phyloP scores from a whole-genome alignment of 2,113 vertebrate species.

The Alaudala cheleensis region DNA sequence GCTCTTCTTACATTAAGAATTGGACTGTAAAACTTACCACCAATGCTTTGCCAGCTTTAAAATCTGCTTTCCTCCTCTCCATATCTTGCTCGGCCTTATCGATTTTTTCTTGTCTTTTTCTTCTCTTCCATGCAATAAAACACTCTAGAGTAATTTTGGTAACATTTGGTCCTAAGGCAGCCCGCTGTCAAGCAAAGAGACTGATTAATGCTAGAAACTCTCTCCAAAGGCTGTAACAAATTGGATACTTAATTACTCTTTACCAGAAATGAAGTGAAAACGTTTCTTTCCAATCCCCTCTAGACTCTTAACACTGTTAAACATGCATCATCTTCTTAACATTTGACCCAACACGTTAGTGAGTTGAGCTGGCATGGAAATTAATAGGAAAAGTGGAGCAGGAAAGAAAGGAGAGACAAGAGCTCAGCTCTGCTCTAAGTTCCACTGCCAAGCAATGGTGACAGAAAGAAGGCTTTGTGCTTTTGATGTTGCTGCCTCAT shows the following conservation, averaged over 20 bases:
- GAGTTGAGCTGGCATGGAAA: background rate
- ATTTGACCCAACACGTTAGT: background rate
- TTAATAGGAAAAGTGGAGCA: background rate
- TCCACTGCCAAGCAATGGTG: background rate
- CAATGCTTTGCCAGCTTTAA: constrained; percentile 92
- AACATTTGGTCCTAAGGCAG: constrained; percentile 90
- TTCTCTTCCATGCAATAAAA: constrained; percentile 98
- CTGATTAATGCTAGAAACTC: background rate
- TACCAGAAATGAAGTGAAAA: background rate
- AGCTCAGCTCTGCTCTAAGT: background rate
- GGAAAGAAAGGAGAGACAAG: background rate
- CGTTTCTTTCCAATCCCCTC: background rate
- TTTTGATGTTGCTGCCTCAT: background rate
- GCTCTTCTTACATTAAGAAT: background rate
- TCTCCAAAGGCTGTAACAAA: background rate
- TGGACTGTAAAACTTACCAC: constrained; percentile 76
- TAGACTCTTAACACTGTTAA: background rate
- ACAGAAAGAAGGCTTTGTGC: background rate
- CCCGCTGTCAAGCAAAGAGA: constrained; percentile 76
- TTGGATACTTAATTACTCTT: background rate
- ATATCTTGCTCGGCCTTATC: constrained; percentile 88
- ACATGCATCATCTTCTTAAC: background rate
- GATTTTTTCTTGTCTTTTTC: constrained; percentile 97
- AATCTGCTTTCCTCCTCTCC: constrained; percentile 97
- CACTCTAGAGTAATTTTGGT: constrained; percentile 97